phyloP scores from a whole-genome alignment of 2,888 invertebrate genomes.

The Zelleria hepariella region DNA sequence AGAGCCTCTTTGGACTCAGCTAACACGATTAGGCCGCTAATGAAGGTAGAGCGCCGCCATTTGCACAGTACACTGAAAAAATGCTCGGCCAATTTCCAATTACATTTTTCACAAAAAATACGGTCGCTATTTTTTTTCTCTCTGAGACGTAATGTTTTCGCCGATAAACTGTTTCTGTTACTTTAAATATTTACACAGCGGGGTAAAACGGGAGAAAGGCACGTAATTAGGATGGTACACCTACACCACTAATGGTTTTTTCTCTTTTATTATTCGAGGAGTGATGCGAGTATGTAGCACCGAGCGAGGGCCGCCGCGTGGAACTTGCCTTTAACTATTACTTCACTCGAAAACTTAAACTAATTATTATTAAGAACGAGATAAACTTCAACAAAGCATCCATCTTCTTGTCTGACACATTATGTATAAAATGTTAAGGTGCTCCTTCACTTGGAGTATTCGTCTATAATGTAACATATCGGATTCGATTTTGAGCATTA shows the following conservation, averaged over 20 bases:
- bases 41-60: background rate
- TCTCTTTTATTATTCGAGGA: background rate
- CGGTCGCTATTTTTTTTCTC: background rate
- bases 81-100: background rate
- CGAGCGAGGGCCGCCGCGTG: too few relatives aligned
- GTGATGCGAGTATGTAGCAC: too few relatives aligned
- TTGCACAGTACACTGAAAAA: background rate
- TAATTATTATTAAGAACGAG: too few relatives aligned
- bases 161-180: conserved; percentile 3
- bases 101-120: background rate
- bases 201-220: background rate
- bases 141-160: background rate
- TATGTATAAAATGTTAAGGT: too few relatives aligned
- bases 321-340: too few relatives aligned
- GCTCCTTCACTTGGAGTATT: too few relatives aligned
- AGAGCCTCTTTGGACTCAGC: background rate
- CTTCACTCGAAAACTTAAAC: too few relatives aligned
- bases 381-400: too few relatives aligned
- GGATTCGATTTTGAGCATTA: too few relatives aligned
- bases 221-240: background rate
- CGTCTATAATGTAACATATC: too few relatives aligned
- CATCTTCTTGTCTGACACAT: too few relatives aligned
- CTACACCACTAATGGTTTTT: background rate
- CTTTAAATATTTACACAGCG: background rate
- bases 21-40: background rate